Conservation (phyloP, 1,140 invertebrate genomes). For the Doryteuthis pealeii region DNA sequence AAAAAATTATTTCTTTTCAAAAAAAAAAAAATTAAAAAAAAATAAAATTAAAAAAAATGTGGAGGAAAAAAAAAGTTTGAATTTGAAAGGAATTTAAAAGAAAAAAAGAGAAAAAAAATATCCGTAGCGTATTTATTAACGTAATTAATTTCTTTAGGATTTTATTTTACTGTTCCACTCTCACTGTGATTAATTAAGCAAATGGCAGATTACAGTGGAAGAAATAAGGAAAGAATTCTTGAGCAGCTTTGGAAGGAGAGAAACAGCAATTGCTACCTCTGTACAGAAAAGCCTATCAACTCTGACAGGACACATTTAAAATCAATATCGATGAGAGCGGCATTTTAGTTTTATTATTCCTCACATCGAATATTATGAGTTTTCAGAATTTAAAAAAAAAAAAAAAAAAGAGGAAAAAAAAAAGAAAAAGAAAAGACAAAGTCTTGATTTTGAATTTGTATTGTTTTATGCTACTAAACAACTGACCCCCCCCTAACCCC, state of each 20-base stretch:
- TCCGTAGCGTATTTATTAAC: background rate
- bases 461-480: background rate
- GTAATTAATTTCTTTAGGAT: background rate
- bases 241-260: background rate
- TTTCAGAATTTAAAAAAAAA: too few species aligned
- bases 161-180: background rate
- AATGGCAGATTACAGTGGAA: too few species aligned
- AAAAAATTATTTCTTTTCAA: slow-evolving; percentile 12
- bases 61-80: background rate
- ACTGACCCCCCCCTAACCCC: background rate
- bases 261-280: background rate
- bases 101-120: slow-evolving; percentile 1
- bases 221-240: too few species aligned
- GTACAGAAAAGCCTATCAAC: background rate
- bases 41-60: background rate
- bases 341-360: background rate
- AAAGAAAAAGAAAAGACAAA: background rate
- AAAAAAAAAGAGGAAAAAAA: background rate
- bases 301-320: background rate
- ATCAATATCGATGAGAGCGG: background rate
- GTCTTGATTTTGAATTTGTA: background rate
- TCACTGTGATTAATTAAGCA: too few species aligned
- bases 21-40: background rate
- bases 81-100: background rate
- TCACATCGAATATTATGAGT: too few species aligned